Evolutionary conservation across 2,113 vertebrate species (phyloP), one percentile per base, ranked within the genome.

Genomic region (Thamnaconus septentrionalis): DNA sequence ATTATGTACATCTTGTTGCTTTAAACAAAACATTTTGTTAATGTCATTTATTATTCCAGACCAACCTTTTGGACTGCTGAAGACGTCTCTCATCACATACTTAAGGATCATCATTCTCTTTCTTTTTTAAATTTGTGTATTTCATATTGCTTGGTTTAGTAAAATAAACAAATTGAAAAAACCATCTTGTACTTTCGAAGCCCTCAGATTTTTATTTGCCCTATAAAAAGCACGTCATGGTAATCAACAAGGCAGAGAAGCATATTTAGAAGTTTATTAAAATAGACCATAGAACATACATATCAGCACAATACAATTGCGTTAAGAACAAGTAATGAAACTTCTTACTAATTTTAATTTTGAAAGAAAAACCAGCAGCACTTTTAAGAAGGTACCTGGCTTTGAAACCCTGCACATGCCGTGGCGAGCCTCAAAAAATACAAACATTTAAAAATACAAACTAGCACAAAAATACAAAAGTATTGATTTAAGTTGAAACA

Each of bases 261-360:
- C 4, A 44, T n/a, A 3, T 40, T 53, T 69, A 49, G 67, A 76
- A 62, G 40, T 85, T 87, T 87, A 87, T 87, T 88, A 86, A 83
- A 80, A 83, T 41, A 71, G 39, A 67, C 57, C 51, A 72, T 31
- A 31, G 18, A 72, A 80, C 58, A 85, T 64, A 3, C 31, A 79
- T 52, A 68, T 55, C 3, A 53, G 64, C 9, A 52, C 12, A 54
- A 45, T 69, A 75, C 58, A 76, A 41, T 31, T 31, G 18, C 1
- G 2, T 31, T 31, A 31, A 53, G 49, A 64, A 82, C 68, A 77
- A 54, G 59, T 55, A 73, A 54, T 75, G 31, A 77, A 53, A 77
- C 1, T 7, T 7, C 11, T 55, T n/a, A 53, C 8, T 11, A 40
- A 49, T 39, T 52, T 56, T 55, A 6, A 46, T 63, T 61, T 41